Evolutionary conservation across 2,797 vertebrate species (phyloP), one percentile per base, ranked within the genome.

Genomic region (Rhodeus uyekii): DNA sequence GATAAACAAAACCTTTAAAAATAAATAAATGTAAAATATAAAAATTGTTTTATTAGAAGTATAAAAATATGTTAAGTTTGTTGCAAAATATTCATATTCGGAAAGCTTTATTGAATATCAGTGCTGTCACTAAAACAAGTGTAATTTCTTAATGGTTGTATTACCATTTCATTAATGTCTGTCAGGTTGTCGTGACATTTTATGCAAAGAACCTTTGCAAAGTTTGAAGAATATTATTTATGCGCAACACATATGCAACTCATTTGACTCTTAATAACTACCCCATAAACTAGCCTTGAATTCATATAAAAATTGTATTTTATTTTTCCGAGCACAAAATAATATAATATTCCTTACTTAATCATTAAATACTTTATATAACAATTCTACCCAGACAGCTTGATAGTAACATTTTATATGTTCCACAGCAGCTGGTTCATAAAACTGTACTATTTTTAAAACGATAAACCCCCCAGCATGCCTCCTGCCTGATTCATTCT

Each of bases 401-500:
- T 79, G 48, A 69, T 29, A 42, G n/a, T 55, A 68, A 79, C 39
- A 58, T 16, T 29, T 4, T 10, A 39, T 77, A 48, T 64, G 60
- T 50, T 29, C 60, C n/a, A 76, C n/a, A 50, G 76, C 32, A 65
- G 60, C 44, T 78, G 13, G 22, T 5, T 65, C 27, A 13, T 60
- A 24, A 80, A n/a, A 80, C 38, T 58, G 36, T 27, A 53, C 29
- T 53, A 63, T 63, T 68, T 87, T 87, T 91, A 89, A 87, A 89
- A 85, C 75, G 55, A 80, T 74, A 67, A 85, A 85, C 78, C 76
- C 63, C 18, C 24, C 68, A 83, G 85, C 42, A 76, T 46, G 22
- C 42, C 46, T 85, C 39, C 39, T 88, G 83, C 83, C 87, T 24
- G 68, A 44, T 77, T 83, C 36, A 32, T 79, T 80, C 81, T 89